Evolutionary conservation across 2,113 vertebrate genomes (phyloP).

Genomic region (Glareola pratincola): DNA sequence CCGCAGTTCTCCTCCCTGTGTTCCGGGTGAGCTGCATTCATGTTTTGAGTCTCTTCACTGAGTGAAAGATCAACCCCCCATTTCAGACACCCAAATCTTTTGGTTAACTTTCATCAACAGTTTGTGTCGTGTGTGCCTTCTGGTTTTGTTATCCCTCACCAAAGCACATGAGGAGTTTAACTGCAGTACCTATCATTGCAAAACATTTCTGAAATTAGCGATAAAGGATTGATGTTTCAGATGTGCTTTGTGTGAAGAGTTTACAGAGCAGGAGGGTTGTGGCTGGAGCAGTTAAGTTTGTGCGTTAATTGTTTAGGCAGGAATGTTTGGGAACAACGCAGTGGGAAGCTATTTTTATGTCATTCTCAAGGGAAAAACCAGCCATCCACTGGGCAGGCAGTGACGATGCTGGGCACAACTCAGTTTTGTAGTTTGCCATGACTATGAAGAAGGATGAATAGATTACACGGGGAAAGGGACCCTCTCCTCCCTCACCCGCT

Average conservation of each 20-base stretch:
- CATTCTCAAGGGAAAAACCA: not conserved
- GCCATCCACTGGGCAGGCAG: not conserved
- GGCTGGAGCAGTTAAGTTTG: not conserved
- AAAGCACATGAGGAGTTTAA: not conserved
- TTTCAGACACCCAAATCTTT: not conserved
- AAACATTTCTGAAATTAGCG: not conserved
- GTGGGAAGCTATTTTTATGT: not conserved
- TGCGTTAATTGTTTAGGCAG: not conserved
- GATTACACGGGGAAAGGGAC: not conserved
- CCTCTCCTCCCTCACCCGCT: not conserved
- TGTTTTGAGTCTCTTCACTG: not conserved
- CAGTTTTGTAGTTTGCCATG: not conserved
- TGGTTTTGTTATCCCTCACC: not conserved
- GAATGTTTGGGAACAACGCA: not conserved
- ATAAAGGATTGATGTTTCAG: not conserved
- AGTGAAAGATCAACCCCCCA: not conserved
- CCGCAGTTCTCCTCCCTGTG: not conserved
- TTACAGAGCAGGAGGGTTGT: not conserved
- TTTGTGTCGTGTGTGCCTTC: accelerated
- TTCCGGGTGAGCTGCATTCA: not conserved
- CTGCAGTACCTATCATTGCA: not conserved
- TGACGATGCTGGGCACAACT: not conserved
- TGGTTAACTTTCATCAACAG: accelerated
- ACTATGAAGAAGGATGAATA: not conserved
- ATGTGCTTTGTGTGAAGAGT: not conserved